Evolutionary conservation across 2,113 vertebrate genomes (phyloP).

Genomic region (Elaphurus davidianus): DNA sequence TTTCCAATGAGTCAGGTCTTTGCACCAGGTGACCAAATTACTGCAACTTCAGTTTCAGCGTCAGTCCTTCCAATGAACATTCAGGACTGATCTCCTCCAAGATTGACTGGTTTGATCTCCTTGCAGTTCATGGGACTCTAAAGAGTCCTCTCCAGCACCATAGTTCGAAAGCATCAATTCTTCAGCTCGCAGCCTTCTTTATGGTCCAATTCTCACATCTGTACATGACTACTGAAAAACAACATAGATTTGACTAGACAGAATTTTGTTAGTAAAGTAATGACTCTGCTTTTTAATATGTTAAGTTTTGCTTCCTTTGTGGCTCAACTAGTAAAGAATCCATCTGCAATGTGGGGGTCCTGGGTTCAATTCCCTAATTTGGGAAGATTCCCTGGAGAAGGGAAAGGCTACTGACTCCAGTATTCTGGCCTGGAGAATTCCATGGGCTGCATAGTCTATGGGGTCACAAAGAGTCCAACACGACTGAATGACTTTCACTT

Average conservation of each 20-base stretch:
- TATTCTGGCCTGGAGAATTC: background rate
- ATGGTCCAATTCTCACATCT: background rate
- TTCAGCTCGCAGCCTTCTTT: background rate
- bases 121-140: background rate
- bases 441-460: background rate
- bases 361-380: background rate
- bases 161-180: background rate
- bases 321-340: background rate
- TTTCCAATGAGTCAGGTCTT: background rate
- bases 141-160: background rate
- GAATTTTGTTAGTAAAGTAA: background rate
- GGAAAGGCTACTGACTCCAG: background rate
- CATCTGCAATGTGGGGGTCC: background rate
- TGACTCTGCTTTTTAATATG: background rate
- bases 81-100: background rate
- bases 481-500: background rate
- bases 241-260: background rate
- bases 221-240: background rate
- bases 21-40: background rate
- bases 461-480: background rate
- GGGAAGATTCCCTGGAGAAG: background rate
- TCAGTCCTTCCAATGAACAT: background rate
- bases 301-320: background rate
- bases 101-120: background rate
- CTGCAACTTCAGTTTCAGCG: background rate